Percentiles rank a stretch among this genome's conserved stretches.
These are phyloP conservation scores for Archilochus colubris DNA, from an alignment of 2,113 vertebrate genomes.

Conservation along the genomic window DNA sequence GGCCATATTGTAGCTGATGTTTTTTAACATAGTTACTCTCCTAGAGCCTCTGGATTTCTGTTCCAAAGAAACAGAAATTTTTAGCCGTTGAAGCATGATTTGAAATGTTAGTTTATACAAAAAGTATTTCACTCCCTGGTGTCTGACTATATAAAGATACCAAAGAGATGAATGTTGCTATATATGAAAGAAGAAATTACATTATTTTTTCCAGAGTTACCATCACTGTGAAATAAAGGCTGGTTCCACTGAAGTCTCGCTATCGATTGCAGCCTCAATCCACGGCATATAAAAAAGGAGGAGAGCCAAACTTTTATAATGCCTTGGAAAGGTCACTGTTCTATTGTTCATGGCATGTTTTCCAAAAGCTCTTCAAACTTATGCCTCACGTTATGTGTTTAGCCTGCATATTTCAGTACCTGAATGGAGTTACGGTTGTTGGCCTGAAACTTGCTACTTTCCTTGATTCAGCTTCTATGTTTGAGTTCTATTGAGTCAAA, in stretches of 20 bases:
- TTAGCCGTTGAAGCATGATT: neutral
- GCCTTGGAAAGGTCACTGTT: neutral
- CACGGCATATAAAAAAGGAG: neutral
- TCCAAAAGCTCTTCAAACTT: neutral
- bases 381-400: neutral
- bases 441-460: neutral
- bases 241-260: neutral
- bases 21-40: neutral
- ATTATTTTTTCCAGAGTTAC: neutral
- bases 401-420: neutral
- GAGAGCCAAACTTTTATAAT: neutral
- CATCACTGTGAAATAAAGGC: neutral
- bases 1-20: neutral
- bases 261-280: neutral
- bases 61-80: neutral
- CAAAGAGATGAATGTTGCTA: neutral
- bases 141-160: neutral
- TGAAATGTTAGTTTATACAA: neutral
- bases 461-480: neutral
- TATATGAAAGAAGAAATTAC: neutral
- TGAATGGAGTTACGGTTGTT: neutral
- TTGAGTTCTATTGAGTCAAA: neutral
- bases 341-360: neutral
- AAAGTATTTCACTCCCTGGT: neutral
- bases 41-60: neutral